phyloP scores from a whole-genome alignment of 2,797 vertebrate species.

The Enteromius fasciolatus region DNA sequence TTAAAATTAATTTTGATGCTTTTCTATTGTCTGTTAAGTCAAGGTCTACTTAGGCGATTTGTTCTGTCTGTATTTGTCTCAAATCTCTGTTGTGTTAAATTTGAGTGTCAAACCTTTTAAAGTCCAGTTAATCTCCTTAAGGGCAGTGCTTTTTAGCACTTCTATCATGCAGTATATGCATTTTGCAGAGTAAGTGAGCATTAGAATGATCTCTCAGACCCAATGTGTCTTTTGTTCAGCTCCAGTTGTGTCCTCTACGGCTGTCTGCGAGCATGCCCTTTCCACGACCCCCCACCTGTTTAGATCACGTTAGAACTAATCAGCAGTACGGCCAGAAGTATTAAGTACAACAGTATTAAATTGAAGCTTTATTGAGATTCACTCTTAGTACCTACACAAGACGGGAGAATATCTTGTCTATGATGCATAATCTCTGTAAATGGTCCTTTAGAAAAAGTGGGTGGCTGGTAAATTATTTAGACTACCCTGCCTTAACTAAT shows the following conservation, averaged over 20 bases:
- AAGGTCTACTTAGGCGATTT: not conserved
- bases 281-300: constrained; percentile 44
- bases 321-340: not conserved
- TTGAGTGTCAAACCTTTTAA: not conserved
- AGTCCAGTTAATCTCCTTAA: not conserved
- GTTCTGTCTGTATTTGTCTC: constrained; percentile 8
- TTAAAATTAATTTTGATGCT: not conserved
- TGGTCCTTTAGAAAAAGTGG: not conserved
- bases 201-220: constrained; percentile 31
- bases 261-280: constrained; percentile 50
- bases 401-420: not conserved
- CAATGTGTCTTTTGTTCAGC: constrained; percentile 47
- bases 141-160: not conserved
- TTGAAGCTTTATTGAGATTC: constrained; percentile 22
- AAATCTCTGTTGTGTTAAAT: not conserved
- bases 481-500: not conserved
- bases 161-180: not conserved
- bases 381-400: constrained; percentile 15
- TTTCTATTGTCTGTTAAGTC: not conserved
- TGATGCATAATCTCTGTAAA: not conserved
- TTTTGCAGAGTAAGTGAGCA: not conserved
- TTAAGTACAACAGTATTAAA: constrained; percentile 7
- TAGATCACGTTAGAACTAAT: constrained; percentile 40
- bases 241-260: constrained; percentile 57
- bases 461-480: constrained; percentile 18